A percentile compares a stretch with the other conserved stretches of the same genome.
phyloP scores from a whole-genome alignment of 2,888 invertebrate genomes.

The Zonitis immaculata region DNA sequence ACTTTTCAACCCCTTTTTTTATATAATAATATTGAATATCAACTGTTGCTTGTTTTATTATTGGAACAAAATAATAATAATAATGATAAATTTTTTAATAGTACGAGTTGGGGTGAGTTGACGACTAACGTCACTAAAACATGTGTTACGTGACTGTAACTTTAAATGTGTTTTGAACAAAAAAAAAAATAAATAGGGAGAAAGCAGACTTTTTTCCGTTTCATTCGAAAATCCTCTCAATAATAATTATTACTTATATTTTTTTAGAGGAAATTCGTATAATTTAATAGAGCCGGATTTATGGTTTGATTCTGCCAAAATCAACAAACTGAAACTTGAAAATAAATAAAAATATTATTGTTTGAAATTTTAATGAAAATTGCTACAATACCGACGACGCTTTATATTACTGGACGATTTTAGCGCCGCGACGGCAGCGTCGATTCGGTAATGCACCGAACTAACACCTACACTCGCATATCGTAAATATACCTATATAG shows the following conservation, averaged over 20 bases:
- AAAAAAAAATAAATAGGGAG: background rate
- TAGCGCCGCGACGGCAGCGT: slow-evolving; percentile 18
- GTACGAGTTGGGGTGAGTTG: background rate
- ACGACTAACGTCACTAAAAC: background rate
- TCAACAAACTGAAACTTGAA: too few species aligned
- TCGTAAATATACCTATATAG: background rate
- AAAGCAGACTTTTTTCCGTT: too few species aligned
- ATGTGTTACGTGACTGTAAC: background rate
- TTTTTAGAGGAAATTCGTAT: too few species aligned
- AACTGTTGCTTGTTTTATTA: background rate
- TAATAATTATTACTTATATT: too few species aligned
- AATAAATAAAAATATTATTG: too few species aligned
- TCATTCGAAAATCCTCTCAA: too few species aligned
- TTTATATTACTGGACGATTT: slow-evolving; percentile 4
- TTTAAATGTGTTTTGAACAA: background rate
- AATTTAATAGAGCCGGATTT: too few species aligned
- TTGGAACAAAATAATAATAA: too few species aligned
- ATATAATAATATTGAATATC: too few species aligned
- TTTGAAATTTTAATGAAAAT: background rate
- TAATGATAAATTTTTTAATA: too few species aligned
- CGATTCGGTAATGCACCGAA: slow-evolving; percentile 7
- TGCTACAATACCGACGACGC: slow-evolving; percentile 7
- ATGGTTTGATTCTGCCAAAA: too few species aligned
- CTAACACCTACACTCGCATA: slow-evolving; percentile 11
- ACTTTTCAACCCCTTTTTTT: too few species aligned